Conservation (phyloP, 2,113 vertebrate genomes). For the Girardinichthys multiradiatus region DNA sequence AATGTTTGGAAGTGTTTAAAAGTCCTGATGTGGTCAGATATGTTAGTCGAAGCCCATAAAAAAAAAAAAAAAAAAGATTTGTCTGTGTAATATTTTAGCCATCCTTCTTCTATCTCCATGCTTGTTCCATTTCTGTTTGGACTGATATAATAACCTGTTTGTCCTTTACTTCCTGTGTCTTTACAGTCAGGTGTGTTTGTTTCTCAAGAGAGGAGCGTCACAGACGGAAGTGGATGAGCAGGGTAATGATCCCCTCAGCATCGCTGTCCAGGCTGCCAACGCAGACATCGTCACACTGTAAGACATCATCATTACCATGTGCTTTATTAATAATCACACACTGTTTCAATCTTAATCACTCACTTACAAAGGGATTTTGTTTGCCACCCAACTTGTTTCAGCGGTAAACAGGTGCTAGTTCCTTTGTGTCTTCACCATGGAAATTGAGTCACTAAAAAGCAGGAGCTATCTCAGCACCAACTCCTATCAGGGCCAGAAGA, state of each 20-base stretch:
- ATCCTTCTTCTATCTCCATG: no score
- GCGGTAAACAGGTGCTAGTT: background rate
- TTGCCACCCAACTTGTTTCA: background rate
- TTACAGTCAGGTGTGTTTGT: slow-evolving; percentile 93
- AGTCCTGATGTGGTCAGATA: background rate
- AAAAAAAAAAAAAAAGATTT: no score
- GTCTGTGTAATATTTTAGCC: no score
- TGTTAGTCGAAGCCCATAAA: background rate
- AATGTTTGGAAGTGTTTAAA: background rate
- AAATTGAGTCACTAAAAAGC: no score
- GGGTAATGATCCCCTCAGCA: slow-evolving; percentile 91
- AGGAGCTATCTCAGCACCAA: background rate
- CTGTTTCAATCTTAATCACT: background rate
- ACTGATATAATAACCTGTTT: background rate
- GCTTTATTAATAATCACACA: background rate
- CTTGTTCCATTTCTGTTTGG: background rate
- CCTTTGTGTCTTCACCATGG: no score
- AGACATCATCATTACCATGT: slow-evolving; percentile 54
- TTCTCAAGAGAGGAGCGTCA: slow-evolving; percentile 95
- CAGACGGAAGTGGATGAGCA: slow-evolving; percentile 93
- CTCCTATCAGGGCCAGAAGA: background rate
- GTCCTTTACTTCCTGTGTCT: background rate
- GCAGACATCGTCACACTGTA: slow-evolving; percentile 98
- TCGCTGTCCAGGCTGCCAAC: slow-evolving; percentile 96
- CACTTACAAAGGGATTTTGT: background rate